phyloP scores from a whole-genome alignment of 2,888 invertebrate species.

The Aethes cnicana region DNA sequence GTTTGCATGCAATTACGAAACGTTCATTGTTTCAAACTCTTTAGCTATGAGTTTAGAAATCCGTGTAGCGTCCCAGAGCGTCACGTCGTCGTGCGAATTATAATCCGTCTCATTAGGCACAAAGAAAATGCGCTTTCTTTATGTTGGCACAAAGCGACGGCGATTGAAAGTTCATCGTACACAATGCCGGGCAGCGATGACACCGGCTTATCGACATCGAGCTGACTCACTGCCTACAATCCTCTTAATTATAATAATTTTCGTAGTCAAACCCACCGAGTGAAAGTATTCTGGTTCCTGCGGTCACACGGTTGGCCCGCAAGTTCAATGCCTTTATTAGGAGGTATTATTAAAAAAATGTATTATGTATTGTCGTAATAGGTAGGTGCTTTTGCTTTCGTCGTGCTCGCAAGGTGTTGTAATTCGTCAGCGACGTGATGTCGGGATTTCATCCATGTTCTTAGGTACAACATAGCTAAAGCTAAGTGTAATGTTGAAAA shows the following conservation, averaged over 20 bases:
- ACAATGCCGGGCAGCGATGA: constrained; percentile 65
- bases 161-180: constrained; percentile 68
- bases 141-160: constrained; percentile 51
- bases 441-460: too few species aligned
- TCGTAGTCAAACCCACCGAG: constrained; percentile 67
- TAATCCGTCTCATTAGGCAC: constrained; percentile 67
- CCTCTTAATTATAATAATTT: constrained; percentile 75
- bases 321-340: constrained; percentile 81
- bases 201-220: constrained; percentile 69
- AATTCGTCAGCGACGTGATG: too few species aligned
- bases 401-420: too few species aligned
- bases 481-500: too few species aligned
- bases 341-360: constrained; percentile 69
- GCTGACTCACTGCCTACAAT: constrained; percentile 75
- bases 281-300: constrained; percentile 76
- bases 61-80: constrained; percentile 52
- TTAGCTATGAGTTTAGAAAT: constrained; percentile 48
- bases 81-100: constrained; percentile 65
- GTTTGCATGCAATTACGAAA: constrained; percentile 50
- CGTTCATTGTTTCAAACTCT: constrained; percentile 55
- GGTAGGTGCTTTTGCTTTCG: constrained; percentile 58
- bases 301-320: constrained; percentile 65
- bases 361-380: constrained; percentile 55
- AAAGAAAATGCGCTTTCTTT: constrained; percentile 72
- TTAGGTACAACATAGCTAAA: too few species aligned